Conservation (phyloP, 2,888 invertebrate genomes). For the Ctenicera cuprea region DNA sequence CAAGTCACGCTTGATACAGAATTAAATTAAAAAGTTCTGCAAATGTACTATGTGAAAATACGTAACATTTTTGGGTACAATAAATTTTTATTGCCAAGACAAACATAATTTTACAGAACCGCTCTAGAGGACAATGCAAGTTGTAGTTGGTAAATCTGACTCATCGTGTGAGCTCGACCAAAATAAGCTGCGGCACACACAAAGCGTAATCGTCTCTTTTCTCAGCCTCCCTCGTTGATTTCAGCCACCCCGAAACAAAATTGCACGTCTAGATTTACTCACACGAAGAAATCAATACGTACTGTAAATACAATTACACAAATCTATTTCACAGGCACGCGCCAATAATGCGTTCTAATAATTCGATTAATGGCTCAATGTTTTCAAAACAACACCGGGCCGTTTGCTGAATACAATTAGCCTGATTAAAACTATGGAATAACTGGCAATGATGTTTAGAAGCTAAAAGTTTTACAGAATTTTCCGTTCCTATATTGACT, state of each 20-base stretch:
- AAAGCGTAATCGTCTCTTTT: conserved; percentile 52
- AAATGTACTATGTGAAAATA: not conserved
- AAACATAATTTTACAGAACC: conserved; percentile 29
- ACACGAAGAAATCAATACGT: conserved; percentile 49
- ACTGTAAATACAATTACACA: conserved; percentile 44
- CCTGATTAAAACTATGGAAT: not conserved
- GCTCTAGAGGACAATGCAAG: conserved; percentile 27
- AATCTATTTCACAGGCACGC: conserved; percentile 41
- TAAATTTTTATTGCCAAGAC: conserved; percentile 10
- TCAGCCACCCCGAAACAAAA: conserved; percentile 45
- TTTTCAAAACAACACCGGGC: conserved; percentile 31
- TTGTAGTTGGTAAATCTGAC: conserved; percentile 47
- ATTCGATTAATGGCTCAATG: conserved; percentile 29
- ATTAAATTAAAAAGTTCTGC: conserved; percentile 8
- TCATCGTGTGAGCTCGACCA: conserved; percentile 53
- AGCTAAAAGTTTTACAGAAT: no score
- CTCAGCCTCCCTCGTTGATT: conserved; percentile 50
- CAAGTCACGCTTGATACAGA: not conserved
- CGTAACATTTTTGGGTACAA: not conserved
- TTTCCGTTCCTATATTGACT: no score
- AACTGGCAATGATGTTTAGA: not conserved
- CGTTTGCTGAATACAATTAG: not conserved
- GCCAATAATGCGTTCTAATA: conserved; percentile 33
- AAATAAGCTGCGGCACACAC: conserved; percentile 53
- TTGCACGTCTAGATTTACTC: conserved; percentile 52